Evolutionary conservation across 2,888 invertebrate species (phyloP), one percentile per base, ranked within the genome.

Genomic region (Pachydiplax longipennis): DNA sequence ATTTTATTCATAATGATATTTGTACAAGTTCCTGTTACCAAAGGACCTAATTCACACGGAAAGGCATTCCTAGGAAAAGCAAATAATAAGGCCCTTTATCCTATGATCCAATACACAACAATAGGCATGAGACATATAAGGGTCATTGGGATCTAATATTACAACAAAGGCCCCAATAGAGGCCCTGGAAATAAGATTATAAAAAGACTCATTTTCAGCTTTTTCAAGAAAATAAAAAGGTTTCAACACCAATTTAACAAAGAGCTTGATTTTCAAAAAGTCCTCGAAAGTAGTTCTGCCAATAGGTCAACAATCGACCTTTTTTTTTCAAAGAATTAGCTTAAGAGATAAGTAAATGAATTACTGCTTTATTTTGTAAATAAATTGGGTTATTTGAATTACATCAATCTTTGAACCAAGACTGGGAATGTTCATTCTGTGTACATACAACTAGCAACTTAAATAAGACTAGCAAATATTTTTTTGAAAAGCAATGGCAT

Each of bases 11-110:
- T 61, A 37, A 87, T 83, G 61, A 73, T 37, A n/a, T 87, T 87
- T 87, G 61, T 87, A 87, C 87, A 87, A 61, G 58, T 48, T 87
- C 65, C 87, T 87, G 87, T 87, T 87, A 87, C 87, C 87, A 87
- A 87, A 87, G 87, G 65, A 87, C 31, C 61, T 83, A 58, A 87
- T 58, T 87, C 61, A 87, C 87, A 87, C 15, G 58, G 87, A 87
- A 87, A 37, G 87, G 61, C 61, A 87, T 25, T 87, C n/a, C 61
- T 87, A 73, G 37, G 18, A 37, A 61, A 61, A 87, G 83, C 35
- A 65, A n/a, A 58, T 83, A 65, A 65, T n/a, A 12, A 15, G 37
- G 35, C 87, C 61, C 61, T 37, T 61, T 61, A 22, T 35, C 1
- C 37, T 48, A 22, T 61, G n/a, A 37, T 35, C 6, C 58, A 80